Evolutionary conservation across 2,797 vertebrate genomes (phyloP).

Genomic region (Leptoclinus maculatus): DNA sequence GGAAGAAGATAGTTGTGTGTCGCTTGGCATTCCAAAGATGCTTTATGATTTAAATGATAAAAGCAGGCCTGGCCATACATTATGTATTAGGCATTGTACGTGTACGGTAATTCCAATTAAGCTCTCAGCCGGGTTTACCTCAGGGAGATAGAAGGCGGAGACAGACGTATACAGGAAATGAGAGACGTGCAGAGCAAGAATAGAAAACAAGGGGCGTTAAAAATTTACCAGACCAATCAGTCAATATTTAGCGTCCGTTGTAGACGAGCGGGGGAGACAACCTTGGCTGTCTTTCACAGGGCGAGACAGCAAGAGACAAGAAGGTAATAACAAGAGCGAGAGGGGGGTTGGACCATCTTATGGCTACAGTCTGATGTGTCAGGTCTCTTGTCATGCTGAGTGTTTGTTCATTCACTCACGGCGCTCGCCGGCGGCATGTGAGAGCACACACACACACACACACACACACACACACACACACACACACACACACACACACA

Average conservation of each 20-base stretch:
- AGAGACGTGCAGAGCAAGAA: conserved; percentile 41
- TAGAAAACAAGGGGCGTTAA: conserved; percentile 52
- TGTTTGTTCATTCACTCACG: conserved; percentile 67
- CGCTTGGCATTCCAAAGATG: conserved; percentile 73
- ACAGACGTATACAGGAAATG: conserved; percentile 52
- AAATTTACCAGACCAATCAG: conserved; percentile 65
- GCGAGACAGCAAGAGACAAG: conserved; percentile 40
- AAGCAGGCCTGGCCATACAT: conserved; percentile 79
- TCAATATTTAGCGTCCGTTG: conserved; percentile 50
- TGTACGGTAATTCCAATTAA: conserved; percentile 83
- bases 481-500: not conserved
- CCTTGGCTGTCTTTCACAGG: conserved; percentile 49
- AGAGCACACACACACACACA: not conserved
- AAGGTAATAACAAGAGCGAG: conserved; percentile 52
- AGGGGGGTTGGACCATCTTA: conserved; percentile 41
- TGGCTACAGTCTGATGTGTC: conserved; percentile 63
- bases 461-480: conserved; percentile 4
- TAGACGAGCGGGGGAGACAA: conserved; percentile 47
- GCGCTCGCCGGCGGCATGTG: conserved; percentile 6
- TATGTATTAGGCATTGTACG: conserved; percentile 79
- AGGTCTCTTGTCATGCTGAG: conserved; percentile 61
- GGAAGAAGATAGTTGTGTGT: conserved; percentile 60
- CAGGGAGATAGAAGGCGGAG: conserved; percentile 35
- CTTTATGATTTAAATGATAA: conserved; percentile 85
- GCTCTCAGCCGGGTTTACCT: conserved; percentile 57